Evolutionary conservation across 2,113 vertebrate genomes (phyloP), one percentile per base, ranked within the genome.

Genomic region (Elaphurus davidianus): DNA sequence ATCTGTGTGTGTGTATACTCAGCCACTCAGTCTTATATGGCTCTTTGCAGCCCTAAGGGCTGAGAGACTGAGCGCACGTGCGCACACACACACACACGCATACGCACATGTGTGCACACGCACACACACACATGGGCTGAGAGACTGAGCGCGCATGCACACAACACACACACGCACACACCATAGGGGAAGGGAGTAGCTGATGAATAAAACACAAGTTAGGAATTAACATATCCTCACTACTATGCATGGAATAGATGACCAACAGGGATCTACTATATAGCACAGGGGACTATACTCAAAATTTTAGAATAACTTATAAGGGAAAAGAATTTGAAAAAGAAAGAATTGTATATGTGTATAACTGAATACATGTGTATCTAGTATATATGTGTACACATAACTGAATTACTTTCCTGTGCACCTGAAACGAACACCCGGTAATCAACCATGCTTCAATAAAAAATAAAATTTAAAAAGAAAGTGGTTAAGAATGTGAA

Each of bases 71-170:
- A 23, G 33, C 0, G 1, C 3, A 2, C 1, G 50, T 1, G 15
- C 47, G 6, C 7, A 0, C 43, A 7, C 43, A 1, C 43, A 3
- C 60, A 7, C 14, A 7, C 60, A 30, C 1, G 9, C 30, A n/a
- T 7, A 17, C 8, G n/a, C 33, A 21, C n/a, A 45, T 43, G 43
- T 6, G 43, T 5, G 43, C 43, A 7, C 43, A 47, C 45, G 10
- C 47, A 47, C 47, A 47, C 47, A 47, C 47, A 47, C 47, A 47
- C 47, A 47, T 7, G n/a, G n/a, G 36, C 33, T 21, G n/a, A 67
- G 8, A 67, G 33, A 67, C n/a, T 11, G n/a, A 21, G 33, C 0
- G 1, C 2, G 27, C 12, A 12, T 12, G 47, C 47, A 47, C 2
- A 12, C 47, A 47, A 47, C 47, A 47, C 47, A 11, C 47, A 47